phyloP scores from a whole-genome alignment of 1,140 invertebrate genomes.

The Danaus plexippus region DNA sequence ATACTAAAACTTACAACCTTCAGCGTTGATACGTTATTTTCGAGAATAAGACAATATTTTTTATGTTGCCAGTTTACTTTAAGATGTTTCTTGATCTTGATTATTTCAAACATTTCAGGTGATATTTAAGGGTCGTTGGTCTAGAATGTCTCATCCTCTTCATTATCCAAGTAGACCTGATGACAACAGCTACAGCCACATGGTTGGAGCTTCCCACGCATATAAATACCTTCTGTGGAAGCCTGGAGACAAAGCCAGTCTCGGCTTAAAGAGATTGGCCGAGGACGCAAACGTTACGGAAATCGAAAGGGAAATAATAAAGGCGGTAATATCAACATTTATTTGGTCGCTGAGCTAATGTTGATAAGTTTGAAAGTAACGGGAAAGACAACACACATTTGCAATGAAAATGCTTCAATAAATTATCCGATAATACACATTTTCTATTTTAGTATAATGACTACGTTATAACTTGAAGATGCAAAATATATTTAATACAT shows the following conservation, averaged over 20 bases:
- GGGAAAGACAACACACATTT: not conserved
- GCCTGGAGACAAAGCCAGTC: slow-evolving; percentile 31
- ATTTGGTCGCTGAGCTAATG: not conserved
- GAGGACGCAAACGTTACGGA: slow-evolving; percentile 33
- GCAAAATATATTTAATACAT: no score
- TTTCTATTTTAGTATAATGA: not conserved
- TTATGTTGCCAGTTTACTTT: no score
- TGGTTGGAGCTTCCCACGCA: slow-evolving; percentile 54
- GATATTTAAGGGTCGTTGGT: slow-evolving; percentile 53
- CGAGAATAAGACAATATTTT: no score
- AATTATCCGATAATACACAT: no score
- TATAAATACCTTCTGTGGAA: slow-evolving; percentile 43
- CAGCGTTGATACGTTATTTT: no score
- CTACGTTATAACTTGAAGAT: not conserved
- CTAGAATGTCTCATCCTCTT: slow-evolving; percentile 42
- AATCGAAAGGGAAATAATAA: slow-evolving; percentile 49
- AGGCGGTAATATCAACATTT: slow-evolving; percentile 27
- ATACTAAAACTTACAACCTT: no score
- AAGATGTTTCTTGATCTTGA: no score
- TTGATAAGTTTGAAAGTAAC: not conserved
- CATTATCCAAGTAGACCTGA: slow-evolving; percentile 55
- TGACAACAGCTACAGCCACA: slow-evolving; percentile 53
- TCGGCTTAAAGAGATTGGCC: slow-evolving; percentile 37
- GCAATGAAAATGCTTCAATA: no score
- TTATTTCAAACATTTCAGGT: no score